Conservation (phyloP, 2,888 invertebrate genomes). For the Lasioglossum morio region DNA sequence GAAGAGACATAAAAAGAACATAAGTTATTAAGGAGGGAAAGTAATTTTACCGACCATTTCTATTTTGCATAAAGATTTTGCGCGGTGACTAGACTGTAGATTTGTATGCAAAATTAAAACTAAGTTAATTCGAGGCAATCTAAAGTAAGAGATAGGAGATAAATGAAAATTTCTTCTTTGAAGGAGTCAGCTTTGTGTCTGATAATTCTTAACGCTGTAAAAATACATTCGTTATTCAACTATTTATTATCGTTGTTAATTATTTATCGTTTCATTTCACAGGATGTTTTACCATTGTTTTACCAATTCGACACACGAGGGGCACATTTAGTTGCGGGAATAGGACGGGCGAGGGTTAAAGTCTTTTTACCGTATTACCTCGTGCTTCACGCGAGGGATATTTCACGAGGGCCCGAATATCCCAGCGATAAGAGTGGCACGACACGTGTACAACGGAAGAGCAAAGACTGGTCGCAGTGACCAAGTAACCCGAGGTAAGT, state of each 20-base stretch:
- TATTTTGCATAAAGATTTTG: no score
- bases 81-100: no score
- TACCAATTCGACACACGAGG: not conserved
- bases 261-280: not conserved
- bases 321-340: not conserved
- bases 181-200: no score
- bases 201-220: not conserved
- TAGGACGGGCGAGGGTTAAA: not conserved
- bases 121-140: not conserved
- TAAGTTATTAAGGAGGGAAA: no score
- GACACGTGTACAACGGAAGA: not conserved
- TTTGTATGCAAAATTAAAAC: not conserved
- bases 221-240: not conserved
- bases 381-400: not conserved
- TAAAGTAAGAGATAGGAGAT: not conserved
- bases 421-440: not conserved
- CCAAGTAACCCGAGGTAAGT: not conserved
- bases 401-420: not conserved
- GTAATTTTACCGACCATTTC: no score
- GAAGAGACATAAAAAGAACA: no score
- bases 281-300: not conserved
- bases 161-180: no score
- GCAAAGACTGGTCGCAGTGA: slow-evolving; percentile 3
- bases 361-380: not conserved
- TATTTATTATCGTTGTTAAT: not conserved